Conservation (phyloP, 2,797 vertebrate species). For the Halcyon smyrnensis region DNA sequence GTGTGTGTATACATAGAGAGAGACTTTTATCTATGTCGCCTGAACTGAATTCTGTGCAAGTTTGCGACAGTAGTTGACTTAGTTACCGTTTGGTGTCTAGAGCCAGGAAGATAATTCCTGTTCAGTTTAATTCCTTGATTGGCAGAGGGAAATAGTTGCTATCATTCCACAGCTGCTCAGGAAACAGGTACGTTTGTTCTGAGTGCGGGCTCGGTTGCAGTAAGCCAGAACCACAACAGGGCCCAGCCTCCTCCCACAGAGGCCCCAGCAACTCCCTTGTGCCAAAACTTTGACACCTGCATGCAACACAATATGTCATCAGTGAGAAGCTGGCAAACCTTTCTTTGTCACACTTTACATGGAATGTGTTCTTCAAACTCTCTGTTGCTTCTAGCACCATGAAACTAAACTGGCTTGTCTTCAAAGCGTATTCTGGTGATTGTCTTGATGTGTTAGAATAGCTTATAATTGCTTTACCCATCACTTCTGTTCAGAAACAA, state of each 20-base stretch:
- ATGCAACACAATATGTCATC: fast-evolving
- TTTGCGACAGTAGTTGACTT: background rate
- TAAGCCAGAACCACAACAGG: background rate
- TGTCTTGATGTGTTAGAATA: background rate
- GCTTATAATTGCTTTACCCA: background rate
- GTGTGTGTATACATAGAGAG: too few species aligned
- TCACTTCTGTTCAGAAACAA: background rate
- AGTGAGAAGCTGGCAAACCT: background rate
- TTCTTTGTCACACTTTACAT: background rate
- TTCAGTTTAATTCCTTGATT: background rate
- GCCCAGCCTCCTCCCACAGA: fast-evolving
- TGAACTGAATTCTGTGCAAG: background rate
- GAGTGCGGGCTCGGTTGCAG: background rate
- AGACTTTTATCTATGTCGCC: background rate
- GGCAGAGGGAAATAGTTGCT: background rate
- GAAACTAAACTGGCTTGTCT: background rate
- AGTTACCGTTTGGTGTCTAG: background rate
- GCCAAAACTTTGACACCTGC: background rate
- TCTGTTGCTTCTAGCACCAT: background rate
- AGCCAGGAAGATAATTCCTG: background rate
- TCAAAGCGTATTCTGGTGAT: fast-evolving
- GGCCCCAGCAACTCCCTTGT: too few species aligned
- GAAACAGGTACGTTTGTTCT: background rate
- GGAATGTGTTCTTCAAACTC: background rate
- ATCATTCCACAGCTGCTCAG: fast-evolving